Conservation (phyloP, 1,140 invertebrate species). For the Akabosia matsudoensis region DNA sequence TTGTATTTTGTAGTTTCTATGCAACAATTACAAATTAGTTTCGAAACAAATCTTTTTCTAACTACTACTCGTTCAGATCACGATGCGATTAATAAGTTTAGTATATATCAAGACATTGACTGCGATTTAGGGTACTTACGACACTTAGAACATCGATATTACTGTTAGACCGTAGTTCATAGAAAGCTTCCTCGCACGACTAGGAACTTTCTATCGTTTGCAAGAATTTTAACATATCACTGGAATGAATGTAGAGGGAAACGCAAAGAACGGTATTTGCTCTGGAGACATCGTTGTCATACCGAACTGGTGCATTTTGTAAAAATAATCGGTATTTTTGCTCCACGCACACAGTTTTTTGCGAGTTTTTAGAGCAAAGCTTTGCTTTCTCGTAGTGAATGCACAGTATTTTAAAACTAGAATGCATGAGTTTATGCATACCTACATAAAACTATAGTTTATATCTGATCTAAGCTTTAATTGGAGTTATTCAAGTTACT, state of each 20-base stretch:
- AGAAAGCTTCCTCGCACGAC: background rate
- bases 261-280: background rate
- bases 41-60: too few species aligned
- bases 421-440: background rate
- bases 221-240: conserved; percentile 24
- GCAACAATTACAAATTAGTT: too few species aligned
- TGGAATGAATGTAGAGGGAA: background rate
- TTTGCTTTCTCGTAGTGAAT: conserved; percentile 12
- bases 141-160: too few species aligned
- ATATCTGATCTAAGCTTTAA: background rate
- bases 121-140: too few species aligned
- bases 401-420: background rate
- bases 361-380: background rate
- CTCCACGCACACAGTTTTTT: background rate
- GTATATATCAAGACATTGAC: too few species aligned
- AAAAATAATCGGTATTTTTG: too few species aligned
- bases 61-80: too few species aligned
- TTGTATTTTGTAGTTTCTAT: too few species aligned
- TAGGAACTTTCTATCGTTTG: background rate
- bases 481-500: background rate
- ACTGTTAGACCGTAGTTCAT: background rate
- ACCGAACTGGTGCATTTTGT: too few species aligned
- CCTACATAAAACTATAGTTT: background rate
- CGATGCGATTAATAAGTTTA: too few species aligned
- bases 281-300: background rate